Base-by-base conservation (phyloP, 2,113 vertebrate species). In the Nothoprocta pentlandii region DNA sequence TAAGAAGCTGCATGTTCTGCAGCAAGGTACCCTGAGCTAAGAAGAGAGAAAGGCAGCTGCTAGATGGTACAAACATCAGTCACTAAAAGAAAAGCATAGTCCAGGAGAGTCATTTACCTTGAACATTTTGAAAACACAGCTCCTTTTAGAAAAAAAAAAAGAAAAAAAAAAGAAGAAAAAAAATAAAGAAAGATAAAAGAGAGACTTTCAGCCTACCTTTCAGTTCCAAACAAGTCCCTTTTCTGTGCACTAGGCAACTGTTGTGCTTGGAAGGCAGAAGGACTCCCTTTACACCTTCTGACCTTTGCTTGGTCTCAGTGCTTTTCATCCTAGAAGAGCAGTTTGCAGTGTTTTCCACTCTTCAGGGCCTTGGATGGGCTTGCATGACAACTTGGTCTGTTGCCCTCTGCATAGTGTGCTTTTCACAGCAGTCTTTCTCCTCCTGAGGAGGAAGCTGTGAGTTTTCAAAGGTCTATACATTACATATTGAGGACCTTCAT, bases 1-100 rank as follows among this genome's bases (percentile, higher is more conserved):
- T 39, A 61, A 14, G 28, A 5, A n/a, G 39, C 1, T 16, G 54
- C 12, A 2, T 0, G 0, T 75, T 81, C 13, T 49, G 42, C 64
- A 66, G 49, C 34, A 77, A 12, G 2, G 16, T 51, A 9, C 32
- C 12, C 34, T 16, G 42, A 30, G 36, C 32, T 77, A n/a, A 49
- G 14, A 28, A 28, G 58, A 44, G 36, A 44, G 42, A 13, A 28
- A 39, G 12, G 42, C 1, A 2, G n/a, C 64, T 90, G 41, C 46
- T 51, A 62, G 71, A 25, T 51, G 46, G 19, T 36, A 8, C 26
- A 53, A 58, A 63, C 19, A 46, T 26, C 28, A 16, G 36, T n/a
- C 2, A 0, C 11, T 51, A 58, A 30, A 17, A 6, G 28, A 56
- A 56, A 56, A 32, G 41, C 44, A 73, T 16, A 54, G 53, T 22